A percentile compares a stretch with the other conserved stretches of the same genome.
phyloP scores from a whole-genome alignment of 2,888 invertebrate species.

The Masnerella sp. region DNA sequence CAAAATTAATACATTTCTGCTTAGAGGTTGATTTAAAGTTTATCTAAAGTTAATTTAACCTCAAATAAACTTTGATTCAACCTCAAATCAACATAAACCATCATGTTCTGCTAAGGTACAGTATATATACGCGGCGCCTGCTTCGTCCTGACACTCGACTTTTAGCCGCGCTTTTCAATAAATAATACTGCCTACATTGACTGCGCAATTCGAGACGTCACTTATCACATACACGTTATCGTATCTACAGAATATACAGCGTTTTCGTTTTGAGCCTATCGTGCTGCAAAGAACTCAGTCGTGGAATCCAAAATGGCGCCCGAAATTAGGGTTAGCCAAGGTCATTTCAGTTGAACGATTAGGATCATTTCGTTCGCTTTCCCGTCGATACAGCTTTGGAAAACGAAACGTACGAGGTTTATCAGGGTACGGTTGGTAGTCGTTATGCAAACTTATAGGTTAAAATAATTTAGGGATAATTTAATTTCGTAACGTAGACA shows the following conservation, averaged over 20 bases:
- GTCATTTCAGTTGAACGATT: not conserved
- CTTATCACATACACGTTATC: slow-evolving; percentile 75
- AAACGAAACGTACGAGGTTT: not conserved
- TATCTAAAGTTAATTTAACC: too few relatives aligned
- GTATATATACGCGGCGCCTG: slow-evolving; percentile 41
- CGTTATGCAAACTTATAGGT: too few relatives aligned
- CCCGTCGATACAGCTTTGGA: not conserved
- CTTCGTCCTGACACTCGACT: slow-evolving; percentile 46
- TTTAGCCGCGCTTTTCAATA: slow-evolving; percentile 56
- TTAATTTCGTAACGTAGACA: too few relatives aligned
- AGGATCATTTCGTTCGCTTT: not conserved
- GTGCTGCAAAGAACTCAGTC: slow-evolving; percentile 40
- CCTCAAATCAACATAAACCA: too few relatives aligned
- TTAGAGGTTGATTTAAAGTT: too few relatives aligned
- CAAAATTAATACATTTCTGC: too few relatives aligned
- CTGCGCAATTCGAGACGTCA: slow-evolving; percentile 73
- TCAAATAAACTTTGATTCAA: too few relatives aligned
- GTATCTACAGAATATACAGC: slow-evolving; percentile 76
- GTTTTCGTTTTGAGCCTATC: slow-evolving; percentile 56
- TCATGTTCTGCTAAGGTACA: slow-evolving; percentile 27
- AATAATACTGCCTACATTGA: slow-evolving; percentile 66
- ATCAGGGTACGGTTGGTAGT: not conserved
- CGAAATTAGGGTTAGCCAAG: not conserved
- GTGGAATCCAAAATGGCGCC: slow-evolving; percentile 30
- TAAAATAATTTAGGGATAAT: too few relatives aligned